Base-by-base conservation (phyloP, 2,113 vertebrate species). In the Tachysurus fulvidraco region DNA sequence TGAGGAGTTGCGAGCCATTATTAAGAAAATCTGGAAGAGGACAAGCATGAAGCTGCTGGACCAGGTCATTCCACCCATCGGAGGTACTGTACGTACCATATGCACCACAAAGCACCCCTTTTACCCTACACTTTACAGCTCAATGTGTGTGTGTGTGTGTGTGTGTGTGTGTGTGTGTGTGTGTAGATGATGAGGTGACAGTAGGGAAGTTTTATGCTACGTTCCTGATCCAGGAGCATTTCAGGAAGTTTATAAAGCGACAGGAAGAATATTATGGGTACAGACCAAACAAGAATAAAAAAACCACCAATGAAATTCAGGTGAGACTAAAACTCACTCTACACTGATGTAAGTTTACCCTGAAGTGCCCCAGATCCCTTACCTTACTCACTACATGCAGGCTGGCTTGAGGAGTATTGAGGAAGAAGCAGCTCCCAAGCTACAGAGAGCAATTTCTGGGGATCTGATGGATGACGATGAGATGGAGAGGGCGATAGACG, bases 1-100 rank as follows among this genome's bases (percentile, higher is more conserved):
- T 0, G 97, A 98, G 92, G 97, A 99, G 89, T 95, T 99, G 86
- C 93, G 97, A 91, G 91, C 96, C 60, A 98, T 99, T 55, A 98
- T 99, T 59, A 99, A 99, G 94, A 98, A 98, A 91, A 98, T 99
- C 89, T 99, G 97, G 97, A 99, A 99, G 84, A 93, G 97, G 67
- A 99, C 97, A 0, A 99, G 97, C 83, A 99, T 99, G 97, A 99
- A 99, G 88, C 96, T 99, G 0, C 92, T 99, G 90, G 97, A 99
- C 91, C 97, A 98, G 91, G 97, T 99, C 90, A 99, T 98, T 80
- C 97, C 97, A 76, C 96, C 97, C 0, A 97, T 98, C 46, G 97
- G 97, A 95, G 97, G 97, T 96, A 36, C 1, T 1, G 36, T 36
- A 30, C 10, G 10, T 21, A n/a, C 30, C 7, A 14, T 19, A 23